Conservation (phyloP, 2,113 vertebrate species). For the Megaleporinus macrocephalus region DNA sequence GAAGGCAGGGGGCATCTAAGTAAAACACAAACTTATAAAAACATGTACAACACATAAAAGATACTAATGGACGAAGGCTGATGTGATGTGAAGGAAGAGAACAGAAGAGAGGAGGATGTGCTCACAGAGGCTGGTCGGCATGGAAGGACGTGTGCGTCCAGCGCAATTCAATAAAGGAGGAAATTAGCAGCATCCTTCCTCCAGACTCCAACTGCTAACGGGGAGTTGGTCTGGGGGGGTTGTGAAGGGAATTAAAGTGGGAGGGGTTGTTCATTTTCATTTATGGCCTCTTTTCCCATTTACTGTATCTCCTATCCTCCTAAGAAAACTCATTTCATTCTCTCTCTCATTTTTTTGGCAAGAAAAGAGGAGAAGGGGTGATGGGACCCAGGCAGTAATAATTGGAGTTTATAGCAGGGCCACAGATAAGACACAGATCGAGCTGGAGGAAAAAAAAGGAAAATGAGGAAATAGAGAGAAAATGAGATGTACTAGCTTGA, state of each 20-base stretch:
- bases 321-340: slow-evolving; percentile 62
- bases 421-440: slow-evolving; percentile 26
- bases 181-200: slow-evolving; percentile 81
- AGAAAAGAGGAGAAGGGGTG: slow-evolving; percentile 50
- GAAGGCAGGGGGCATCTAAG: too few species aligned
- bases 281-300: slow-evolving; percentile 68
- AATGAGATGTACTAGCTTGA: background rate
- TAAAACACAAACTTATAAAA: background rate
- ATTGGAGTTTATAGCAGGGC: slow-evolving; percentile 21
- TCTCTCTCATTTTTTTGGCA: slow-evolving; percentile 14
- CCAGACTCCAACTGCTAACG: slow-evolving; percentile 59
- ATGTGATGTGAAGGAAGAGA: background rate
- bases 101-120: slow-evolving; percentile 40
- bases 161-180: slow-evolving; percentile 81
- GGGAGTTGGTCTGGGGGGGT: background rate
- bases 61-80: slow-evolving; percentile 29
- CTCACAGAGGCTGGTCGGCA: slow-evolving; percentile 30
- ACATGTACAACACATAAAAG: too few species aligned
- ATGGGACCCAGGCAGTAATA: background rate
- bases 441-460: background rate
- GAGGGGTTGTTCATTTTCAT: slow-evolving; percentile 72
- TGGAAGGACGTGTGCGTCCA: slow-evolving; percentile 53
- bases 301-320: slow-evolving; percentile 62
- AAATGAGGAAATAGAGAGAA: slow-evolving; percentile 19
- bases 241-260: slow-evolving; percentile 66